Base-by-base conservation (phyloP, 2,888 invertebrate genomes). In the Microchrysa polita region DNA sequence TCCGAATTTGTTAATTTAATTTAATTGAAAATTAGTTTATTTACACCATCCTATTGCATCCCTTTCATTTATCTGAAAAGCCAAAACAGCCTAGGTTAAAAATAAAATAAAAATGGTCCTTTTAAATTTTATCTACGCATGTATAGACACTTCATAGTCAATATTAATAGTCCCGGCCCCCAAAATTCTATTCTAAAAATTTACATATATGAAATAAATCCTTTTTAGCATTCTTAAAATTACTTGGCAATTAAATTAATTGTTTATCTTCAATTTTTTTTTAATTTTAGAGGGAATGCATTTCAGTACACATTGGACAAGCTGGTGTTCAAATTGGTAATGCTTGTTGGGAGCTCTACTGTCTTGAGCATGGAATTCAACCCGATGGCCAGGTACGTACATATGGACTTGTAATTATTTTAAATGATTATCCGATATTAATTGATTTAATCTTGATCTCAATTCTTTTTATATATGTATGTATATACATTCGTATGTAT, bases 241-340 rank as follows among this genome's bases (percentile, higher is more conserved):
- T n/a, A n/a, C n/a, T n/a, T n/a, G n/a, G n/a, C n/a, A n/a, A n/a
- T n/a, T n/a, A n/a, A n/a, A n/a, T n/a, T n/a, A n/a, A n/a, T n/a
- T n/a, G n/a, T n/a, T n/a, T n/a, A n/a, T n/a, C n/a, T n/a, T n/a
- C n/a, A n/a, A n/a, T n/a, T n/a, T 18, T 67, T 27, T 52, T 76
- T 74, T 55, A 59, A 74, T 81, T 83, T 60, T 86, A 92, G 93
- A 90, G 93, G 88, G 93, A 94, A 88, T 93, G 93, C 83, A 92
- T 94, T 85, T 93, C 93, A 74, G 91, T 94, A 81, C 94, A 94
- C 84, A 91, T 94, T 82, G 94, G 94, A 73, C 94, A 94, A 83
- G 94, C 94, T 74, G 93, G 93, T 75, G 93, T 93, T 76, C 93
- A 94, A 86, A 94, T 94, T 86, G 94, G 93, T 80, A 93, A 93